Evolutionary conservation across 2,113 vertebrate species (phyloP).

Genomic region (Thunnus maccoyii): DNA sequence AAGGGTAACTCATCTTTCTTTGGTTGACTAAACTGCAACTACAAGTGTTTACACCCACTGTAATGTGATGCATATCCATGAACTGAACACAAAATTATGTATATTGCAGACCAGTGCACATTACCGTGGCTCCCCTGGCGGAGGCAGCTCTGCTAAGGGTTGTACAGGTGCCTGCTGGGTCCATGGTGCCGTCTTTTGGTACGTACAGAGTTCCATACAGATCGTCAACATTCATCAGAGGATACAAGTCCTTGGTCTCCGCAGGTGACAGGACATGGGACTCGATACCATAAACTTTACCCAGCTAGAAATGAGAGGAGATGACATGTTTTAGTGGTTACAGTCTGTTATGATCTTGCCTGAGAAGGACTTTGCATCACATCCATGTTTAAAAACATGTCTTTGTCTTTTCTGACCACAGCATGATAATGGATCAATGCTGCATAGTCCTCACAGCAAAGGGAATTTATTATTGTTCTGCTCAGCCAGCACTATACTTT

Average conservation of each 20-base stretch:
- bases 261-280: conserved; percentile 92
- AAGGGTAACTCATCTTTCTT: no score
- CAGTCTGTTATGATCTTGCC: neutral
- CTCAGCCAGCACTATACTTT: no score
- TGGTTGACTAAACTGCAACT: neutral
- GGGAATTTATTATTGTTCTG: neutral
- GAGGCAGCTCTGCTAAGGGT: conserved; percentile 90
- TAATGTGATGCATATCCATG: neutral
- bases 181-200: conserved; percentile 96
- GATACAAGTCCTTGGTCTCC: conserved; percentile 95
- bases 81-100: no score
- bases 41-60: neutral
- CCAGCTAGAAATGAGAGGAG: conserved; percentile 84
- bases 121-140: conserved; percentile 90
- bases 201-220: conserved; percentile 96
- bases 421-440: neutral
- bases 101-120: neutral
- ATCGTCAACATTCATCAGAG: conserved; percentile 93
- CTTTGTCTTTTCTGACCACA: neutral
- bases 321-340: neutral
- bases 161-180: conserved; percentile 94
- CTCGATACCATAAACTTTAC: conserved; percentile 95
- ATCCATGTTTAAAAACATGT: neutral
- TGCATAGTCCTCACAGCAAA: neutral
- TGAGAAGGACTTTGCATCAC: neutral